A percentile compares a stretch with the other conserved stretches of the same genome.
phyloP scores from a whole-genome alignment of 1,140 invertebrate genomes.

The Formica exsecta region DNA sequence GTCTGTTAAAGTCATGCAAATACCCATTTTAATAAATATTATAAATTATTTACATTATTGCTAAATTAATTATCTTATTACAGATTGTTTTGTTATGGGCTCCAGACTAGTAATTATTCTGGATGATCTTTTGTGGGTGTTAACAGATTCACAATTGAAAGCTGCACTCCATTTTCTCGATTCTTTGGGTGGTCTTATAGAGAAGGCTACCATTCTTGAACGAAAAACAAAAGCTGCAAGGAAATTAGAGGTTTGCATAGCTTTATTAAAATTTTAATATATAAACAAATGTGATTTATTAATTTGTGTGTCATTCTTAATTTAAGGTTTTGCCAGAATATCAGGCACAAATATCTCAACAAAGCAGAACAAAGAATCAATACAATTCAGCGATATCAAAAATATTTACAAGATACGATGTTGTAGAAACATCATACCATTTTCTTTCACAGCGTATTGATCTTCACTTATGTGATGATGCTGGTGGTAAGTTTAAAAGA shows the following conservation, averaged over 20 bases:
- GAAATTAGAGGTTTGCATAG: slow-evolving; percentile 92
- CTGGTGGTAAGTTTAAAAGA: slow-evolving; percentile 89
- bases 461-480: slow-evolving; percentile 98
- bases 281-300: slow-evolving; percentile 47
- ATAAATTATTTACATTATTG: neutral
- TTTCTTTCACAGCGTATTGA: slow-evolving; percentile 97
- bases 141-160: slow-evolving; percentile 98
- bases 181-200: slow-evolving; percentile 94
- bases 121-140: slow-evolving; percentile 98
- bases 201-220: slow-evolving; percentile 93
- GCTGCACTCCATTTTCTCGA: slow-evolving; percentile 97
- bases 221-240: slow-evolving; percentile 95
- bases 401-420: slow-evolving; percentile 96
- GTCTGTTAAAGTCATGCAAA: slow-evolving; percentile 86
- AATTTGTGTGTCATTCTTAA: slow-evolving; percentile 40
- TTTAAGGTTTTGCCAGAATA: slow-evolving; percentile 92
- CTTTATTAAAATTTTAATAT: slow-evolving; percentile 44
- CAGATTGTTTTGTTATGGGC: slow-evolving; percentile 97
- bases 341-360: slow-evolving; percentile 91
- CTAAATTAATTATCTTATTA: slow-evolving; percentile 63
- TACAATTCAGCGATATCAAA: slow-evolving; percentile 87
- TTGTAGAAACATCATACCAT: slow-evolving; percentile 99
- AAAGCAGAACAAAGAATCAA: slow-evolving; percentile 86
- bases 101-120: slow-evolving; percentile 97
- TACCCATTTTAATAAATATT: neutral